phyloP scores from a whole-genome alignment of 2,797 vertebrate species.

The Galagoides demidoff region DNA sequence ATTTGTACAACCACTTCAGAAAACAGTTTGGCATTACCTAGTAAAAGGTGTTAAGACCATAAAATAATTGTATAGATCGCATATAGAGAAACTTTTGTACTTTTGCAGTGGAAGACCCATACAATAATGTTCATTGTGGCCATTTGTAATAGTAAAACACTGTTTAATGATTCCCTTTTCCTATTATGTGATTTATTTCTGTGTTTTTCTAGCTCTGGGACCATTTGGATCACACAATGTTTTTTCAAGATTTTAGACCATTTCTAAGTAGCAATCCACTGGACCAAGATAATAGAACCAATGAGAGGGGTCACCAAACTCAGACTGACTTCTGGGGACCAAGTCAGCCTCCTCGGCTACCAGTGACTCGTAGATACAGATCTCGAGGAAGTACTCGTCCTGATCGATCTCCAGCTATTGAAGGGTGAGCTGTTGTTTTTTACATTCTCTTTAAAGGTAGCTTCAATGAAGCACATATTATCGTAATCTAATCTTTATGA shows the following conservation, averaged over 20 bases:
- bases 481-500: conserved; percentile 5
- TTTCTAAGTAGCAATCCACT: conserved; percentile 89
- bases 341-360: conserved; percentile 91
- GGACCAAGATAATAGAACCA: conserved; percentile 91
- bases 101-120: background rate
- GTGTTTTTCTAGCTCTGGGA: conserved; percentile 92
- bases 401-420: conserved; percentile 95
- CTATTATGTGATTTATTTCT: conserved; percentile 60
- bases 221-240: conserved; percentile 87
- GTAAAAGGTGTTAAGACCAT: background rate
- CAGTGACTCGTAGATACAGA: conserved; percentile 92
- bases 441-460: conserved; percentile 15
- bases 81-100: background rate
- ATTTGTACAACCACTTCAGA: background rate
- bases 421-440: conserved; percentile 89
- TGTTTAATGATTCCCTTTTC: conserved; percentile 46
- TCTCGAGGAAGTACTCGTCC: conserved; percentile 94
- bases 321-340: conserved; percentile 92
- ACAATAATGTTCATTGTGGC: background rate
- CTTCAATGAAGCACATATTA: background rate
- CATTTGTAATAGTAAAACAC: background rate
- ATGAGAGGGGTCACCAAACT: conserved; percentile 84
- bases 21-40: background rate
- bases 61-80: background rate
- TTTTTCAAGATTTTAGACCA: conserved; percentile 87